Evolutionary conservation across 2,888 invertebrate genomes (phyloP), one percentile per base, ranked within the genome.

Genomic region (Zygaena filipendulae): DNA sequence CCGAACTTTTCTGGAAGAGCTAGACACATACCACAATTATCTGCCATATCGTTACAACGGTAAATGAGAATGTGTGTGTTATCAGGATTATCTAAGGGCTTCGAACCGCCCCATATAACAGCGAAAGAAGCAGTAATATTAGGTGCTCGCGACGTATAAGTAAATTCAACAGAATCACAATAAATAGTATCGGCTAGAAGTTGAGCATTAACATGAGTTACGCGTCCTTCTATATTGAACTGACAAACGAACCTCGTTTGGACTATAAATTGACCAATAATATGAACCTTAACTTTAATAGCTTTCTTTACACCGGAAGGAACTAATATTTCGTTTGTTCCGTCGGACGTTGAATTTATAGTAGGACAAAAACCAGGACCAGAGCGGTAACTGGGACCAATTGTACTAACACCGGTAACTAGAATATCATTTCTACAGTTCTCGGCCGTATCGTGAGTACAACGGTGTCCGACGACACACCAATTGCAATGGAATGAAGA

Each of bases 401-500:
- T 88, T 54, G 94, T 85, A 69, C 91, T 93, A 36, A 95, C 88
- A 25, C 95, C 95, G 21, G 94, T 95, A 23, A 96, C 94, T 35
- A 95, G 82, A 48, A 95, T 94, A 62, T 96, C 95, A 64, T 95
- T 93, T 34, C 93, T 84, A 66, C 96, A 97, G 66, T 95, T 94
- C 69, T 96, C 94, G 5, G 95, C 95, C 0, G 95, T 93, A 58
- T 96, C 94, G 55, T 96, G 95, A 1, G 97, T 96, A 68, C 97
- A 97, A 30, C 94, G 85, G 70, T 97, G 96, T 7, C 93, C 94
- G 59, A 95, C 94, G 11, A 97, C 95, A 67, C 97, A 99, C 99
- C 99, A 97, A 64, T 97, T 97, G 66, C 99, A 99, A 0, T 97
- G 97, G 62, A 97, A 98, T 29, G 90, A 90, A 10, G 96, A 96